Evolutionary conservation across 2,888 invertebrate genomes (phyloP).

Genomic region (Melieria omissa): DNA sequence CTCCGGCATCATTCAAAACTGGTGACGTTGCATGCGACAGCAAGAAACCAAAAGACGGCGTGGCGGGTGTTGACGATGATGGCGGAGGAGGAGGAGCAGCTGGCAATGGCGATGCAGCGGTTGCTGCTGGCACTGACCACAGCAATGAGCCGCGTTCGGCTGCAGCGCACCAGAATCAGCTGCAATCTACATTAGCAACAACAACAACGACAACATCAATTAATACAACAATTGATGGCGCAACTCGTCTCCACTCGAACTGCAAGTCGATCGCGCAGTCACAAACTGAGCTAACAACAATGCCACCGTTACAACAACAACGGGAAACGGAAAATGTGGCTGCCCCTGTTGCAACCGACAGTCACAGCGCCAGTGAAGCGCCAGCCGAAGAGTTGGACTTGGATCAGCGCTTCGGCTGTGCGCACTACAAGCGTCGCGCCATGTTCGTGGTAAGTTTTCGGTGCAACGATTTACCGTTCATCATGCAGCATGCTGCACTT

Average conservation of each 20-base stretch:
- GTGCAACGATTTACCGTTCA: too few species aligned
- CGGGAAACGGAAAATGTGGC: not conserved
- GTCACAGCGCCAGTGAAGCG: not conserved
- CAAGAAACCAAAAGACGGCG: not conserved
- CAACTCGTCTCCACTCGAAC: not conserved
- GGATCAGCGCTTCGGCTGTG: constrained; percentile 72
- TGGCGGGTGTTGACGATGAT: not conserved
- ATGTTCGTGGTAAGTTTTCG: constrained; percentile 84
- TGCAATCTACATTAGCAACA: constrained; percentile 25
- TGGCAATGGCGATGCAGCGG: not conserved
- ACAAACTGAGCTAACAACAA: not conserved
- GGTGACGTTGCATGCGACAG: constrained; percentile 29
- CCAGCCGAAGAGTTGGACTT: constrained; percentile 6
- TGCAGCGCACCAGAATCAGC: not conserved
- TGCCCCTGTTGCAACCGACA: constrained; percentile 3
- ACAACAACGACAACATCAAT: constrained; percentile 21
- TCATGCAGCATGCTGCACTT: too few species aligned
- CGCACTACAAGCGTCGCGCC: constrained; percentile 85
- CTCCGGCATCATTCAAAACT: constrained; percentile 36
- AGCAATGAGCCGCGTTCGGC: not conserved
- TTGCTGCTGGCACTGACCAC: not conserved
- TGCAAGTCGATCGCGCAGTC: not conserved
- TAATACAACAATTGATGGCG: not conserved
- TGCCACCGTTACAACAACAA: not conserved
- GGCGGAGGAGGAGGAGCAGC: constrained; percentile 2